Conservation (phyloP, 2,888 invertebrate genomes). For the Calliscelio sp. region DNA sequence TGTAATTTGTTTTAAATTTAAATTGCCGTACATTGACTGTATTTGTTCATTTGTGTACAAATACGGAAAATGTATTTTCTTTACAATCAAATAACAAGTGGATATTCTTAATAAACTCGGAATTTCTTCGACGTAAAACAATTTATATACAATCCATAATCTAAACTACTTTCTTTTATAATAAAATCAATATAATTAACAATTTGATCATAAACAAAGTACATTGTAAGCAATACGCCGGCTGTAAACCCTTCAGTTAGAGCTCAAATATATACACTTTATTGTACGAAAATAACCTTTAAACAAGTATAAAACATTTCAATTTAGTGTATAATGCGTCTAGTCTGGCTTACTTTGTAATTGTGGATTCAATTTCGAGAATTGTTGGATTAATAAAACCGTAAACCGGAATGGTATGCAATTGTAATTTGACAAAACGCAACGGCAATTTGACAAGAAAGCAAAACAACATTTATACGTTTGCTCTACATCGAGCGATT, state of each 20-base stretch:
- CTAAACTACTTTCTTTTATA: slow-evolving; percentile 5
- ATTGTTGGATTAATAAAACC: slow-evolving; percentile 49
- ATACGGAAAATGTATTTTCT: no score
- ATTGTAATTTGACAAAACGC: slow-evolving; percentile 65
- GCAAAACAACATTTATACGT: slow-evolving; percentile 53
- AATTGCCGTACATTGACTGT: no score
- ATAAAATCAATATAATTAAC: slow-evolving; percentile 23
- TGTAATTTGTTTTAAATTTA: no score
- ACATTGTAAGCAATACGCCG: slow-evolving; percentile 12
- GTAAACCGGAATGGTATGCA: slow-evolving; percentile 47
- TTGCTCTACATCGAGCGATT: slow-evolving; percentile 67
- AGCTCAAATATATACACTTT: slow-evolving; percentile 13
- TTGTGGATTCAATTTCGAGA: slow-evolving; percentile 40
- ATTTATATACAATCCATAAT: no score
- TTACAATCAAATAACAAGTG: no score
- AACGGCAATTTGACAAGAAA: slow-evolving; percentile 63
- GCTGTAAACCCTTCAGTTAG: slow-evolving; percentile 3
- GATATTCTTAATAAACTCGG: no score
- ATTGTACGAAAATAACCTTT: slow-evolving; percentile 33
- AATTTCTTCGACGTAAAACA: no score
- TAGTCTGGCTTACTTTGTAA: slow-evolving; percentile 41
- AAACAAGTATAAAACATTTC: slow-evolving; percentile 44
- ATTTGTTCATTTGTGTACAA: no score
- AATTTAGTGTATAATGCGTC: slow-evolving; percentile 38
- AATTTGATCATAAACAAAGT: slow-evolving; percentile 11